Percentiles rank a stretch among this genome's conserved stretches.
These are phyloP conservation scores for Sceloporus tristichus DNA, from an alignment of 2,113 vertebrate species.

Conservation along the genomic window DNA sequence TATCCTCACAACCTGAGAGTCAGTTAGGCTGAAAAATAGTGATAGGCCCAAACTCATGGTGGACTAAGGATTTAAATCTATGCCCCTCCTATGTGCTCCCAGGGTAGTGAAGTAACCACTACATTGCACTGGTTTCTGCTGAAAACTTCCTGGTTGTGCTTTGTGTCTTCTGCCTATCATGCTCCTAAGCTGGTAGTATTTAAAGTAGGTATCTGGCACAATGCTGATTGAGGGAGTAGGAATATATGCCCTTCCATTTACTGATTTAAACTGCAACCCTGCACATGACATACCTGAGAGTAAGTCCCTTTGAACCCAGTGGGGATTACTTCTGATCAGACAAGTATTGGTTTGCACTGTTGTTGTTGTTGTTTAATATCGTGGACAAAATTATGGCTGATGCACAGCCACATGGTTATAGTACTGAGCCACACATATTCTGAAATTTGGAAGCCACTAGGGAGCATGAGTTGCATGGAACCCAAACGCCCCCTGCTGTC, in stretches of 20 bases:
- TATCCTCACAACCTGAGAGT: not conserved
- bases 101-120: not conserved
- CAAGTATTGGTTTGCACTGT: not conserved
- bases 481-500: slow-evolving; percentile 7
- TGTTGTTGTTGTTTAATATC: not conserved
- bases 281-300: not conserved
- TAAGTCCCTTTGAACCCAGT: not conserved
- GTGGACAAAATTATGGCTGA: not conserved
- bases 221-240: too few species aligned
- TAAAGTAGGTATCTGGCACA: not conserved
- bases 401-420: too few species aligned
- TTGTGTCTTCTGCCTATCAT: not conserved
- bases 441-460: not conserved
- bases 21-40: not conserved
- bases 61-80: not conserved
- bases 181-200: not conserved
- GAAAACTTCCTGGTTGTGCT: not conserved
- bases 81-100: too few species aligned
- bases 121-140: not conserved
- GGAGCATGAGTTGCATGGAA: not conserved
- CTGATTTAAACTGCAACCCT: not conserved
- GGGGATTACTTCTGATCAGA: not conserved
- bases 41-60: not conserved
- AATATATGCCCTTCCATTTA: not conserved
- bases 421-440: not conserved